phyloP scores from a whole-genome alignment of 2,797 vertebrate species.

The Coendou prehensilis region DNA sequence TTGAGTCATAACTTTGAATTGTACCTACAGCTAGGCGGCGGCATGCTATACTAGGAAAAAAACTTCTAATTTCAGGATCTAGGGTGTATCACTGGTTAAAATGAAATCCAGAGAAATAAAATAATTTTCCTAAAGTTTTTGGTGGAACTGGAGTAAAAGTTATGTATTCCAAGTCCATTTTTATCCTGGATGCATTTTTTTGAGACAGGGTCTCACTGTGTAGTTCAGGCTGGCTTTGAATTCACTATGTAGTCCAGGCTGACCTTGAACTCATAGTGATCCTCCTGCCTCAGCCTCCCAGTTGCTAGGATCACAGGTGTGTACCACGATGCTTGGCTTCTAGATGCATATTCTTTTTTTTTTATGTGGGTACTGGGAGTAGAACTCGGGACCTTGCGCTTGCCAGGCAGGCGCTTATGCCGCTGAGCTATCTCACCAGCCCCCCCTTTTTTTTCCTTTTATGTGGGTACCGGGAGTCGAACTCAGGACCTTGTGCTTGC shows the following conservation, averaged over 20 bases:
- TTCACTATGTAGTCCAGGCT: neutral
- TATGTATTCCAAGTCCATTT: neutral
- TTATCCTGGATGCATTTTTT: neutral
- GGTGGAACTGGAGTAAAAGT: neutral
- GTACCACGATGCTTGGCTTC: neutral
- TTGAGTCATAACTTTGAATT: slow-evolving; percentile 45
- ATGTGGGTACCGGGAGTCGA: too few species aligned
- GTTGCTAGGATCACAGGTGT: neutral
- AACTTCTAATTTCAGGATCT: slow-evolving; percentile 37
- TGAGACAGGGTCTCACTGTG: neutral
- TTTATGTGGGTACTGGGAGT: too few species aligned
- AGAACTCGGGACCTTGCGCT: too few species aligned
- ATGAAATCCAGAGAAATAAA: slow-evolving; percentile 34
- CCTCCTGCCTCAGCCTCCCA: neutral
- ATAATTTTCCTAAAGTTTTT: neutral
- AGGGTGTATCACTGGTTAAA: neutral
- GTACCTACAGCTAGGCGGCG: neutral
- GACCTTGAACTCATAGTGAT: neutral
- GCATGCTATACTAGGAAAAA: neutral
- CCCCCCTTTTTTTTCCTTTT: too few species aligned
- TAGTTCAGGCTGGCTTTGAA: neutral
- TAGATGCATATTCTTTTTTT: neutral
- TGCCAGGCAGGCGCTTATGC: too few species aligned
- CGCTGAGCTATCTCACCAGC: too few species aligned
- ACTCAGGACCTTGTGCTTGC: too few species aligned